phyloP scores from a whole-genome alignment of 1,140 invertebrate genomes.

The Belonocnema kinseyi region DNA sequence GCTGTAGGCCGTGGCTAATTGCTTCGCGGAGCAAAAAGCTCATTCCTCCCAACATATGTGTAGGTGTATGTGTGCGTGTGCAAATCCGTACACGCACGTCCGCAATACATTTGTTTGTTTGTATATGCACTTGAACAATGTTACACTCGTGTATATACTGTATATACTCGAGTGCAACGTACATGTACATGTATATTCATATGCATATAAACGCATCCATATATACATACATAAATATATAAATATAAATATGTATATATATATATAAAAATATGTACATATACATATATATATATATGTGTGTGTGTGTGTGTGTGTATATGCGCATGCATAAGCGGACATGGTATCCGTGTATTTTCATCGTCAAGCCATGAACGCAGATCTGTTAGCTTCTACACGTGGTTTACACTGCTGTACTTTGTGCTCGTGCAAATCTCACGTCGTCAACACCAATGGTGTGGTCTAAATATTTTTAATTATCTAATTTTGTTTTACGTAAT shows the following conservation, averaged over 20 bases:
- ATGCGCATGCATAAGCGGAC: conserved; percentile 38
- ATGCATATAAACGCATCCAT: too few relatives aligned
- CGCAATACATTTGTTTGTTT: neutral
- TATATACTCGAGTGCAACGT: neutral
- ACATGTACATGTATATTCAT: too few relatives aligned
- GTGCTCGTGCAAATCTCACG: conserved; percentile 47
- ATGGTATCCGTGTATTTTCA: conserved; percentile 46
- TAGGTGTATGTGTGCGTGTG: conserved; percentile 38
- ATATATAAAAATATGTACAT: too few relatives aligned
- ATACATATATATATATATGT: too few relatives aligned
- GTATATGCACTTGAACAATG: conserved; percentile 12
- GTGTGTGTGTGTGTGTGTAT: conserved; percentile 34
- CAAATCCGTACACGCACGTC: conserved; percentile 41
- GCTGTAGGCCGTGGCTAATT: conserved; percentile 66
- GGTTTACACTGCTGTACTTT: conserved; percentile 52
- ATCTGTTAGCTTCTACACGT: conserved; percentile 47
- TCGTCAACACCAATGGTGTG: neutral
- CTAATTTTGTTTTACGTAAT: neutral
- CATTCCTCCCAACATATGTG: conserved; percentile 47
- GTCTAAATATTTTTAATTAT: neutral
- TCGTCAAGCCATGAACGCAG: conserved; percentile 39
- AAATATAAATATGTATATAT: too few relatives aligned
- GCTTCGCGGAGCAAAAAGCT: conserved; percentile 61
- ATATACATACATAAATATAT: conserved; percentile 20
- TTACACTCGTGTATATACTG: neutral